A percentile compares a stretch with the other conserved stretches of the same genome.
Evolutionary conservation across 2,113 vertebrate genomes (phyloP).

Genomic region (Clarias gariepinus): DNA sequence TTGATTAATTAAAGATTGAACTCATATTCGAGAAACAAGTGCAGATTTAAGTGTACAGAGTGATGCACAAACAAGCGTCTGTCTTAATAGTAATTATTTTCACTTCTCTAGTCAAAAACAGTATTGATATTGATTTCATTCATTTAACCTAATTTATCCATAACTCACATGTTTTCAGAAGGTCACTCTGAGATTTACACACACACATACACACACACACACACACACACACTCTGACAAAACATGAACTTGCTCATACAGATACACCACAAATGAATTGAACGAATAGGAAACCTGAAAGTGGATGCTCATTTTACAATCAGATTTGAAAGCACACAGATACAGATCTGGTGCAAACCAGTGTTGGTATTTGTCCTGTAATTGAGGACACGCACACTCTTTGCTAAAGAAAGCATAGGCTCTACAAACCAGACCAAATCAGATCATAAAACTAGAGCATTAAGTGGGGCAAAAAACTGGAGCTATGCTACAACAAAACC

Average conservation of each 20-base stretch:
- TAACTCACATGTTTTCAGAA: background rate
- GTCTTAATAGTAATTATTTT: background rate
- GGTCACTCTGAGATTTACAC: background rate
- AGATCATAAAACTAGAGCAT: conserved; percentile 57
- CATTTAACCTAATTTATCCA: background rate
- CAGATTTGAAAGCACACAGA: background rate
- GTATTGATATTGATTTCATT: background rate
- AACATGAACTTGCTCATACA: background rate
- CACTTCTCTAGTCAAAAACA: background rate
- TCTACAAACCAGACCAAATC: conserved; percentile 48
- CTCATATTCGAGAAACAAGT: background rate
- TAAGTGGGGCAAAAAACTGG: conserved; percentile 55
- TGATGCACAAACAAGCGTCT: background rate
- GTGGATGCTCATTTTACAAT: background rate
- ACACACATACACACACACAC: too few species aligned
- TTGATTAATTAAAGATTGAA: background rate
- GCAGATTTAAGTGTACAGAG: background rate
- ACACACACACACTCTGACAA: background rate
- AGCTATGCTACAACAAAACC: conserved; percentile 45
- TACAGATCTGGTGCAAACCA: background rate
- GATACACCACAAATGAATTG: background rate
- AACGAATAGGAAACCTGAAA: background rate
- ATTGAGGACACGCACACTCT: conserved; percentile 42
- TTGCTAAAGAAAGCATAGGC: conserved; percentile 50
- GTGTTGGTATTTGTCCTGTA: conserved; percentile 10